Evolutionary conservation across 1,140 invertebrate species (phyloP).

Genomic region (Caenorhabditis briggsae): DNA sequence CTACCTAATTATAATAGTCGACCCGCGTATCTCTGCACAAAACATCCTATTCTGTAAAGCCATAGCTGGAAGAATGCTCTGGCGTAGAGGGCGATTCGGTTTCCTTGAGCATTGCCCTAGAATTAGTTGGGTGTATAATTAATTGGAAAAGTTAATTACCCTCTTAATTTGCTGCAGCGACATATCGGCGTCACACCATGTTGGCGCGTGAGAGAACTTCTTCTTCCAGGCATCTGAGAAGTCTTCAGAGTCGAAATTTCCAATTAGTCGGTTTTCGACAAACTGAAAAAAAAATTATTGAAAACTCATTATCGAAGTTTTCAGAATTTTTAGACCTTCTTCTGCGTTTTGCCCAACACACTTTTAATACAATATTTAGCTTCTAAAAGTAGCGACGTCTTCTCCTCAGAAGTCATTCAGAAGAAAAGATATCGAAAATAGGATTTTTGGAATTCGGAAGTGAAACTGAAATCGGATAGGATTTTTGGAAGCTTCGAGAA

Average conservation of each 20-base stretch:
- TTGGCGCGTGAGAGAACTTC: constrained; percentile 76
- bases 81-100: constrained; percentile 74
- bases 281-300: constrained; percentile 70
- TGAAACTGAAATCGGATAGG: constrained; percentile 28
- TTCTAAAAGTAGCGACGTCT: not conserved
- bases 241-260: constrained; percentile 74
- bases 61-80: constrained; percentile 74
- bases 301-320: not conserved
- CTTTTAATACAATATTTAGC: constrained; percentile 15
- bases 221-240: constrained; percentile 74
- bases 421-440: not conserved
- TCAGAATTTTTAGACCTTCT: not conserved
- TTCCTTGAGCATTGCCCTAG: constrained; percentile 74
- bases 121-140: not conserved
- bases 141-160: constrained; percentile 53
- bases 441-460: not conserved
- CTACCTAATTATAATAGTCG: constrained; percentile 68
- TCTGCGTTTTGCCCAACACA: not conserved
- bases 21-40: constrained; percentile 71
- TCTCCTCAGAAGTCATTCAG: constrained; percentile 1
- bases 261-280: constrained; percentile 71
- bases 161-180: constrained; percentile 75
- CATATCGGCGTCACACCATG: constrained; percentile 78
- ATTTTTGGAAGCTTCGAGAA: no score
- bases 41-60: constrained; percentile 70